Evolutionary conservation across 2,113 vertebrate species (phyloP).

Genomic region (Lophotis ruficrista): DNA sequence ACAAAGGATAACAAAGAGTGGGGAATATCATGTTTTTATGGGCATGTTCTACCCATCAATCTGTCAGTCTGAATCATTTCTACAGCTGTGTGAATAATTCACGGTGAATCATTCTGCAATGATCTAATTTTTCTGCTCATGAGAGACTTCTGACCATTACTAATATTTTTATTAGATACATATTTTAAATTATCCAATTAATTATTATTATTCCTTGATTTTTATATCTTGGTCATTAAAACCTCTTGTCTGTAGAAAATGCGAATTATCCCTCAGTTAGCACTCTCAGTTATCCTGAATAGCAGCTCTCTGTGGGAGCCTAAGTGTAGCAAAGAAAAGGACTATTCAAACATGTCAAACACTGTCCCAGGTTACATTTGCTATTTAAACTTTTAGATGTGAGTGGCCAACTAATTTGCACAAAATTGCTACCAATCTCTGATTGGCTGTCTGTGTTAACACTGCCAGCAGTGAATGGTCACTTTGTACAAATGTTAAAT

Average conservation of each 20-base stretch:
- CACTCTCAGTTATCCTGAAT: neutral
- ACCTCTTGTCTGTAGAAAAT: neutral
- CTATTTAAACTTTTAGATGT: neutral
- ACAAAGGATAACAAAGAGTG: conserved; percentile 16
- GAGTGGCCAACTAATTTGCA: neutral
- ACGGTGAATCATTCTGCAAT: conserved; percentile 17
- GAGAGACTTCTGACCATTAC: neutral
- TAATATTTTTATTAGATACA: neutral
- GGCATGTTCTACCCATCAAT: conserved; percentile 22
- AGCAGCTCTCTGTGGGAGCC: neutral
- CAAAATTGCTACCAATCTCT: neutral
- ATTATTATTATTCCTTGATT: neutral
- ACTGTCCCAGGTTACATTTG: neutral
- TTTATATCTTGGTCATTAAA: neutral
- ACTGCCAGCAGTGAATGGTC: neutral
- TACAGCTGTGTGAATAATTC: conserved; percentile 35
- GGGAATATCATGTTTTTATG: conserved; percentile 35
- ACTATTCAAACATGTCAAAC: conserved; percentile 26
- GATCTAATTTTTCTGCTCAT: conserved; percentile 24
- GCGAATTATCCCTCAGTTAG: neutral
- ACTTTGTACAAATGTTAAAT: neutral
- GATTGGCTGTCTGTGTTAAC: neutral
- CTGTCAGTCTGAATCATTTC: conserved; percentile 47
- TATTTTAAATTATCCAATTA: conserved; percentile 2
- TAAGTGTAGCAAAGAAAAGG: neutral